Evolutionary conservation across 2,888 invertebrate species (phyloP), one percentile per base, ranked within the genome.

Genomic region (Dryadula phaetusa): DNA sequence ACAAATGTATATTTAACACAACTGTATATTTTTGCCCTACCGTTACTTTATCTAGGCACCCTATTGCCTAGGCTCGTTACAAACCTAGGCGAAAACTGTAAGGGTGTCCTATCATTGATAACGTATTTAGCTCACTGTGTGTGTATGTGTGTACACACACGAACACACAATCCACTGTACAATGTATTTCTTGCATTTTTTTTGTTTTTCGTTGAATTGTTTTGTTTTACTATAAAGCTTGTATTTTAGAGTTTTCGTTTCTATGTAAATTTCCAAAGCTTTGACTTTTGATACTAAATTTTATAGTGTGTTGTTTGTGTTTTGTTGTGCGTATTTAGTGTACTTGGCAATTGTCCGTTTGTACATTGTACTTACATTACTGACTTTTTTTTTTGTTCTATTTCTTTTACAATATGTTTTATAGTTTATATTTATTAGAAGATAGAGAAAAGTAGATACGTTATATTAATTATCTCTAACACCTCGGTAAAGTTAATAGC

Each of bases 31-130:
- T 66, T 71, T 80, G 32, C 88, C 87, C 83, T 71, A 61, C 69
- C 87, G 34, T 72, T 92, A 87, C 88, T 74, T 84, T 83, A 86
- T 90, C 91, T 92, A 92, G 90, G 89, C 90, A 86, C 91, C 90
- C 89, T 88, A 84, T 81, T 82, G 84, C 87, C 87, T 88, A 86
- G 88, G 78, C 79, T 85, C 79, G 84, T 83, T 83, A 81, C 81
- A 71, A 77, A 77, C 80, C 88, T 90, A 89, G 90, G 86, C 88
- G 81, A 90, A 90, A 88, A 85, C 82, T 80, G 84, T 81, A 83
- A 84, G 88, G 90, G 89, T 83, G 82, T 80, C 83, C 79, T 70
- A 82, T 74, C 80, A 82, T 75, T 78, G 77, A 80, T 74, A 76
- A 77, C 74, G 70, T 72, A 72, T 73, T 74, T 75, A 76, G 66